Evolutionary conservation across 2,797 vertebrate genomes (phyloP).

Genomic region (Pseudochaenichthys georgianus): DNA sequence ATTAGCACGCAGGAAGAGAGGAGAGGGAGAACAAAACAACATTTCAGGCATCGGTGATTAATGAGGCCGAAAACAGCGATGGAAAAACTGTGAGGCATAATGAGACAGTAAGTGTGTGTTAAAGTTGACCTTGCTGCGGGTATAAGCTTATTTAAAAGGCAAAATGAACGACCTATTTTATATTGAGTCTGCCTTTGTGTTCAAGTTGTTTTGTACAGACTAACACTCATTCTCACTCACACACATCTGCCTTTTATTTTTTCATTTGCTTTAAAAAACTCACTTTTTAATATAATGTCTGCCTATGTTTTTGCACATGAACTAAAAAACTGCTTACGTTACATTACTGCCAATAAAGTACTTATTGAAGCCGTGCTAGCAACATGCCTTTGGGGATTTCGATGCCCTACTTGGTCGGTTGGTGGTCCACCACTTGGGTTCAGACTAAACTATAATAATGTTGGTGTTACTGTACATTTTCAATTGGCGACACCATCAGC

Average conservation of each 20-base stretch:
- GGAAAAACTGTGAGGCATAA: slow-evolving; percentile 8
- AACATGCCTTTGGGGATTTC: not conserved
- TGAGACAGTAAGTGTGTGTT: slow-evolving; percentile 13
- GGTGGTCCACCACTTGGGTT: not conserved
- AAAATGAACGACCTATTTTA: slow-evolving; percentile 7
- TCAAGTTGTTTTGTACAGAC: not conserved
- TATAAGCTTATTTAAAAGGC: slow-evolving; percentile 21
- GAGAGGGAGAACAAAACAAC: slow-evolving; percentile 18
- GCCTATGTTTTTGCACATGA: not conserved
- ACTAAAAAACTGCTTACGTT: not conserved
- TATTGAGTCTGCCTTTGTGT: slow-evolving; percentile 12
- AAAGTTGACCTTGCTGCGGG: slow-evolving; percentile 30
- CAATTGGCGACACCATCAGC: not conserved
- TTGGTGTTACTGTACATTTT: not conserved
- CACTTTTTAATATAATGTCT: not conserved
- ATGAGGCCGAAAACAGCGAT: slow-evolving; percentile 25
- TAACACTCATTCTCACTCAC: not conserved
- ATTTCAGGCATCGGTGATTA: slow-evolving; percentile 41
- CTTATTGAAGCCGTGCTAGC: not conserved
- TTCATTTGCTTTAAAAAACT: not conserved
- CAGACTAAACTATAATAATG: not conserved
- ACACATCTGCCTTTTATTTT: not conserved
- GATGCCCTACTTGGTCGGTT: no score
- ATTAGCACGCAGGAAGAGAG: slow-evolving; percentile 55
- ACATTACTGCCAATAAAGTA: not conserved